A percentile compares a stretch with the other conserved stretches of the same genome.
Evolutionary conservation across 2,888 invertebrate species (phyloP).

Genomic region (Molanna angustata): DNA sequence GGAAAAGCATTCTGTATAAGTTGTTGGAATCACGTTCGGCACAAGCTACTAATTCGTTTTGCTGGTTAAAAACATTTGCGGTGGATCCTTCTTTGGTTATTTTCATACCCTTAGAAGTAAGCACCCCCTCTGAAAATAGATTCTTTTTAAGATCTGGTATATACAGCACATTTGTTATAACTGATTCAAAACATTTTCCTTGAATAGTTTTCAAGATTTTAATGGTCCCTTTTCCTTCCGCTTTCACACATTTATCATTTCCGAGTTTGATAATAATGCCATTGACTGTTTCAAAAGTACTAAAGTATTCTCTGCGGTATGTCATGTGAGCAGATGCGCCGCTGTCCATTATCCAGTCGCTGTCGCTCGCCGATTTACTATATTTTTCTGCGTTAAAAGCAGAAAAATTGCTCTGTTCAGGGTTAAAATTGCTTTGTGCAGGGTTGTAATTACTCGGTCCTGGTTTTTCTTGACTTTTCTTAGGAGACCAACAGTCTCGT

Average conservation of each 20-base stretch:
- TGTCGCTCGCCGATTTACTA: background rate
- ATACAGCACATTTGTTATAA: slow-evolving; percentile 1
- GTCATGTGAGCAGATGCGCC: slow-evolving; percentile 16
- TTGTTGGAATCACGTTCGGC: background rate
- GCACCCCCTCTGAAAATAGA: background rate
- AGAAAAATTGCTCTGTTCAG: background rate
- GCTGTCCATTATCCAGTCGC: slow-evolving; percentile 4
- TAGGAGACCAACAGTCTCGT: background rate
- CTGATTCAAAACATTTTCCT: background rate
- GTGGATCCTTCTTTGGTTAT: background rate
- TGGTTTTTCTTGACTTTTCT: too few relatives aligned
- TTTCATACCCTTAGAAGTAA: background rate
- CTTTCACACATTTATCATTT: background rate
- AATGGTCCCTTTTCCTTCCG: background rate
- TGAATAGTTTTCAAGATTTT: background rate
- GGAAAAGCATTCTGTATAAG: background rate
- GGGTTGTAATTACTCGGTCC: too few relatives aligned
- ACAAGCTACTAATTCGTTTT: background rate
- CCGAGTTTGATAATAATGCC: background rate
- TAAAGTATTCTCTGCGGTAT: background rate
- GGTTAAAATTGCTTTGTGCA: background rate
- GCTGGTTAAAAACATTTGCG: background rate
- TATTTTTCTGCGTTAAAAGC: background rate
- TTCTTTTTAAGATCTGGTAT: slow-evolving; percentile 2
- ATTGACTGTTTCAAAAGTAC: background rate